phyloP scores from a whole-genome alignment of 2,888 invertebrate species.

The Stenichneumon culpator region DNA sequence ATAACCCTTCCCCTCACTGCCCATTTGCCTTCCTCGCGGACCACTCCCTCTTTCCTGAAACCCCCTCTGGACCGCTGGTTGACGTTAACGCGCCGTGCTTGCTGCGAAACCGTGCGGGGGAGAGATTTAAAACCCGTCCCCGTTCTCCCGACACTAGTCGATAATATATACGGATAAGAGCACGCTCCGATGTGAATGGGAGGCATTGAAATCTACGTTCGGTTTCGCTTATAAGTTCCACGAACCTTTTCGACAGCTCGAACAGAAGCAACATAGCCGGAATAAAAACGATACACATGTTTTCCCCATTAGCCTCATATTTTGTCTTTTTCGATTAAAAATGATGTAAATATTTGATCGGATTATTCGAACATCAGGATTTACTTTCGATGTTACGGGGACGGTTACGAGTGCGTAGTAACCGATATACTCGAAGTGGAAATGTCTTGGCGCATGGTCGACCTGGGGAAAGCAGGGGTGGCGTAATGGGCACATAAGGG shows the following conservation, averaged over 20 bases:
- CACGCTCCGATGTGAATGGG: not conserved
- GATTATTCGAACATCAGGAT: slow-evolving; percentile 8
- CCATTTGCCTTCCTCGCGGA: slow-evolving; percentile 45
- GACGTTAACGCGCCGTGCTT: slow-evolving; percentile 30
- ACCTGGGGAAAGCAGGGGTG: not conserved
- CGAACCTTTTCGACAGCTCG: not conserved
- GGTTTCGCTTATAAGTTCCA: not conserved
- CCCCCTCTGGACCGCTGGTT: not conserved
- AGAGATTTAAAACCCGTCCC: not conserved
- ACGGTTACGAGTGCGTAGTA: not conserved
- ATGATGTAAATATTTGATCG: not conserved
- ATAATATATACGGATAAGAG: slow-evolving; percentile 8
- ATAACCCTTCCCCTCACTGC: slow-evolving; percentile 56
- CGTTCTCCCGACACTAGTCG: not conserved
- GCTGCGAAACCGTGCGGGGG: not conserved
- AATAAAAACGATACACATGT: slow-evolving; percentile 1
- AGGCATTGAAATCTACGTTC: not conserved
- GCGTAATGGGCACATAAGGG: slow-evolving; percentile 29
- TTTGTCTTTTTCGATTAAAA: not conserved
- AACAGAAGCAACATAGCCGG: not conserved
- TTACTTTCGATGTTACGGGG: not conserved
- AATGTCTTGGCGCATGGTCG: not conserved
- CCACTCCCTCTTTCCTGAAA: slow-evolving; percentile 16
- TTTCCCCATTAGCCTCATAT: not conserved
- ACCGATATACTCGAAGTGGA: not conserved